Conservation (phyloP, 2,888 invertebrate genomes). For the Phaedon cochleariae region DNA sequence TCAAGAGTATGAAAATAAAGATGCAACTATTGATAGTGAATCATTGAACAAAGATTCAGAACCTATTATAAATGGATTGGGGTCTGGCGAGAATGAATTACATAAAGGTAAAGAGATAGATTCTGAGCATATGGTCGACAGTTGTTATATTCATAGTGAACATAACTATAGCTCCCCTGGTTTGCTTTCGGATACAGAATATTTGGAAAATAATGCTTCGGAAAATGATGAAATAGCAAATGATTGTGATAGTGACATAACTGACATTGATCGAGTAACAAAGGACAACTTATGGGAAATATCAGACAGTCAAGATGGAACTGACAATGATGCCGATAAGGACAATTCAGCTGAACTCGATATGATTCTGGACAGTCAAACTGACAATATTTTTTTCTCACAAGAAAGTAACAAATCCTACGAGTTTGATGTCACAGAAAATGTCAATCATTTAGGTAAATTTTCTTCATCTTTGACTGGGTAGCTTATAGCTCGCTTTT, state of each 20-base stretch:
- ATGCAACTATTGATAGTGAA: too few relatives aligned
- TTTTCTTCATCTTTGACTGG: slow-evolving; percentile 15
- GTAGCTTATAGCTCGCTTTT: too few relatives aligned
- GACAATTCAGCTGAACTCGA: background rate
- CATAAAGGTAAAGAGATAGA: background rate
- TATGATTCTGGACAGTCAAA: background rate
- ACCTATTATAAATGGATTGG: background rate
- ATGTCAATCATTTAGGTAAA: slow-evolving; percentile 23
- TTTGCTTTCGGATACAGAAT: background rate
- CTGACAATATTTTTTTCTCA: slow-evolving; percentile 3
- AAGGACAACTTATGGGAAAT: background rate
- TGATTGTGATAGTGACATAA: slow-evolving; percentile 19
- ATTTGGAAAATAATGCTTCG: too few relatives aligned
- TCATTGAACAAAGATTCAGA: too few relatives aligned
- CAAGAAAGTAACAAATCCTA: slow-evolving; percentile 24
- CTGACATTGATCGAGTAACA: slow-evolving; percentile 19
- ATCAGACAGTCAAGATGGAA: slow-evolving; percentile 10
- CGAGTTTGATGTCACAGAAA: slow-evolving; percentile 27
- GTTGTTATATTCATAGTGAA: slow-evolving; percentile 9
- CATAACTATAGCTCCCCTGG: slow-evolving; percentile 21
- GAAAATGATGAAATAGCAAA: background rate
- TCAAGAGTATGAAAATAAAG: too few relatives aligned
- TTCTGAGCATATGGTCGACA: background rate
- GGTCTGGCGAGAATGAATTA: background rate
- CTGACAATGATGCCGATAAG: background rate